phyloP scores from a whole-genome alignment of 2,888 invertebrate species.

The Melanargia galathea region DNA sequence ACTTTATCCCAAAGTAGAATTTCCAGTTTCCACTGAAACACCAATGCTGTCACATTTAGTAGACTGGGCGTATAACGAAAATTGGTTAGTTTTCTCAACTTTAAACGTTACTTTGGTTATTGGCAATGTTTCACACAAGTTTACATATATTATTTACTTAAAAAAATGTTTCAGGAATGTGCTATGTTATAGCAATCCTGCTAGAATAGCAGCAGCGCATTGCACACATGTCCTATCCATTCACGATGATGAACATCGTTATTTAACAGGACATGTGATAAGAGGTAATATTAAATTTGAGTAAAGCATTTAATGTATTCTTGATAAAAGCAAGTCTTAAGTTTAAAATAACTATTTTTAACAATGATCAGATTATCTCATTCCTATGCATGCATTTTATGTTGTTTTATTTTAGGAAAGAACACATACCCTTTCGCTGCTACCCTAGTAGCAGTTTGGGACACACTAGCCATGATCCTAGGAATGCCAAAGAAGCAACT shows the following conservation, averaged over 20 bases:
- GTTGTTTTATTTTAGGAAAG: constrained; percentile 67
- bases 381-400: neutral
- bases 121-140: neutral
- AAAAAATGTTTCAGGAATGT: constrained; percentile 48
- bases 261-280: constrained; percentile 53
- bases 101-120: neutral
- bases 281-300: constrained; percentile 43
- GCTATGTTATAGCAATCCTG: constrained; percentile 47
- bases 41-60: constrained; percentile 90
- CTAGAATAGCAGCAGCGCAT: constrained; percentile 47
- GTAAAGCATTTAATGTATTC: too few species aligned
- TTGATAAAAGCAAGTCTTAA: too few species aligned
- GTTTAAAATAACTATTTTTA: too few species aligned
- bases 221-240: constrained; percentile 49
- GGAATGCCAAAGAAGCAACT: constrained; percentile 81
- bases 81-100: constrained; percentile 71
- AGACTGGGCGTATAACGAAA: constrained; percentile 91
- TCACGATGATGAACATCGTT: constrained; percentile 55
- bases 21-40: constrained; percentile 92
- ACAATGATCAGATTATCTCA: neutral
- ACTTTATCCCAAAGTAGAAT: constrained; percentile 87
- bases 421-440: constrained; percentile 89
- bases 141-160: neutral
- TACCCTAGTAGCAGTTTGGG: constrained; percentile 87
- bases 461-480: constrained; percentile 84